phyloP scores from a whole-genome alignment of 2,888 invertebrate genomes.

The Dicycla oo region DNA sequence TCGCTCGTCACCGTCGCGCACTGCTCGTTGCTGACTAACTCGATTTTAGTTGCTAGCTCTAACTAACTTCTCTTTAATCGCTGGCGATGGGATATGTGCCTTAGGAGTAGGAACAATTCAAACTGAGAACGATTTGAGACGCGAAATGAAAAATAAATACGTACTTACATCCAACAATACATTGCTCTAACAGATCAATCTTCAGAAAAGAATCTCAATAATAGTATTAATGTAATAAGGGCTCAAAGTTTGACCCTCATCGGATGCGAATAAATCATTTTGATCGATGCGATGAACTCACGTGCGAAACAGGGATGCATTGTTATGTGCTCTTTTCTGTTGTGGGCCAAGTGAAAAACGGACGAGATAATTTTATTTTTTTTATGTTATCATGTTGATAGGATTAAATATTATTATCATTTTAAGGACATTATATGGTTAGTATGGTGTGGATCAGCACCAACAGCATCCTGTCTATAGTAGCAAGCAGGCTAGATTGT shows the following conservation, averaged over 20 bases:
- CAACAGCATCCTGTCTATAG: no score
- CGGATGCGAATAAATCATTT: constrained; percentile 81
- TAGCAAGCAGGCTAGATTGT: no score
- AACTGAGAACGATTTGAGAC: not conserved
- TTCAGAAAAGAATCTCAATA: constrained; percentile 41
- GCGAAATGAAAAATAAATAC: not conserved
- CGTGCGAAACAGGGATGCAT: constrained; percentile 82
- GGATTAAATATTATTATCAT: not conserved
- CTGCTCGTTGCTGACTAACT: no score
- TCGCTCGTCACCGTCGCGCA: no score
- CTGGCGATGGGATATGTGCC: no score
- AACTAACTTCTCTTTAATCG: no score
- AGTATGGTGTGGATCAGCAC: no score
- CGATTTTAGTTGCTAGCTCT: no score
- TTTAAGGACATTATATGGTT: not conserved
- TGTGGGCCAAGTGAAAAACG: constrained; percentile 62
- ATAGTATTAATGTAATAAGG: constrained; percentile 54
- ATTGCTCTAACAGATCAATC: constrained; percentile 35
- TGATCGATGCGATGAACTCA: constrained; percentile 82
- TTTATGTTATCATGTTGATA: not conserved
- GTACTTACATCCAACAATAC: not conserved
- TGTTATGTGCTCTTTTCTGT: constrained; percentile 75
- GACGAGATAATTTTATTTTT: not conserved
- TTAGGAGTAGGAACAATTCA: no score
- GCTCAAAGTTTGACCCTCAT: constrained; percentile 67